Evolutionary conservation across 1,140 invertebrate genomes (phyloP).

Genomic region (Drosophila bipectinata): DNA sequence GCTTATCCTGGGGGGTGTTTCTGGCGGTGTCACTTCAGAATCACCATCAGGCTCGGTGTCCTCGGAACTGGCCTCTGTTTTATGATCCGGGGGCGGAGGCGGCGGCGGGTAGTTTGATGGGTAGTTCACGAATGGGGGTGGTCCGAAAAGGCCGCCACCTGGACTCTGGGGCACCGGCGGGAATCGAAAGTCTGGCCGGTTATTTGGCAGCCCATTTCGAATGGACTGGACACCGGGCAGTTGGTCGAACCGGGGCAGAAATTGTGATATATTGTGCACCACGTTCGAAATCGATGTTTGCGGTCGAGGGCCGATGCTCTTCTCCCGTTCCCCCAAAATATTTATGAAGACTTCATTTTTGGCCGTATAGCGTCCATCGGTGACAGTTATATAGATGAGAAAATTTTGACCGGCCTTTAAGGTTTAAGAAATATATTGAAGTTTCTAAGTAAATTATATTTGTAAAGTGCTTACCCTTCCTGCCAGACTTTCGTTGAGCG

Average conservation of each 20-base stretch:
- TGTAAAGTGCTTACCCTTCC: slow-evolving; percentile 86
- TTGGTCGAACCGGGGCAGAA: slow-evolving; percentile 66
- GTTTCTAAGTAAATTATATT: neutral
- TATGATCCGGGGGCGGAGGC: neutral
- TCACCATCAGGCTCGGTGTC: neutral
- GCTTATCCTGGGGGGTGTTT: slow-evolving; percentile 4
- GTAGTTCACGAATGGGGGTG: slow-evolving; percentile 44
- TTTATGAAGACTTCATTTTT: slow-evolving; percentile 90
- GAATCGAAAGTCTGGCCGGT: slow-evolving; percentile 39
- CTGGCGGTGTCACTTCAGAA: slow-evolving; percentile 4
- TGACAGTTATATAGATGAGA: slow-evolving; percentile 89
- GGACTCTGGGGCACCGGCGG: slow-evolving; percentile 47
- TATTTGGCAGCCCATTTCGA: slow-evolving; percentile 62
- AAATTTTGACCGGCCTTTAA: slow-evolving; percentile 88
- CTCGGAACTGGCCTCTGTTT: slow-evolving; percentile 7
- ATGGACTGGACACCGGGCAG: slow-evolving; percentile 71
- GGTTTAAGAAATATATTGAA: slow-evolving; percentile 4
- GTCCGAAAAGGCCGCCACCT: slow-evolving; percentile 36
- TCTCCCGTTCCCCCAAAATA: slow-evolving; percentile 84
- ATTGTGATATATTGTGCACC: slow-evolving; percentile 75
- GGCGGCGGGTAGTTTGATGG: slow-evolving; percentile 34
- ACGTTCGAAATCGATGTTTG: slow-evolving; percentile 72
- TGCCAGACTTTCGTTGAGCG: slow-evolving; percentile 88
- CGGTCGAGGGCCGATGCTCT: slow-evolving; percentile 48
- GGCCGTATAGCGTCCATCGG: slow-evolving; percentile 87